Base-by-base conservation (phyloP, 2,888 invertebrate genomes). In the Acanthacorydalis orientalis region DNA sequence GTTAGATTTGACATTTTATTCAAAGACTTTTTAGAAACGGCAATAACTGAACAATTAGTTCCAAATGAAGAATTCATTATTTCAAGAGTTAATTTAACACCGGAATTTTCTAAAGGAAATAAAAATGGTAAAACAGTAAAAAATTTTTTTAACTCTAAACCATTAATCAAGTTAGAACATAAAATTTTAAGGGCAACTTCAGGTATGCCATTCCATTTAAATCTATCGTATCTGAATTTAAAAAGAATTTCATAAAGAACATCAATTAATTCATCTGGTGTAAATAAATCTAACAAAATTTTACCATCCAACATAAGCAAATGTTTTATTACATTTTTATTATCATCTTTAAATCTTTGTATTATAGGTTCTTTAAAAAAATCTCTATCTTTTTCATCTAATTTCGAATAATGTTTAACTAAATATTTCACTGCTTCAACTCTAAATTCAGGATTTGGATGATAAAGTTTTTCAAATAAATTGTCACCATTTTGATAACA, bases 391-490 rank as follows among this genome's bases (percentile, higher is more conserved):
- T 71, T 70, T 1, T 69, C 61, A 55, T 66, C 68, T 15, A 77
- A 60, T 15, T 61, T 54, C 9, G 66, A 55, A 53, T 70, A 73
- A 51, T 76, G 71, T 50, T 73, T 68, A 0, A 75, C 64, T 9
- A 90, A 64, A 52, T 74, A 74, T 53, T 76, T 69, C 0, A 89
- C 68, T 0, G 85, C 86, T 56, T 75, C 68, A 2, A 75, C 64
- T 52, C 91, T 73, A 46, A 83, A 68, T 43, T 73, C 64, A 0
- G 78, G 62, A 55, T 76, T 79, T 0, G 78, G 68, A 61, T 91
- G 85, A 56, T 85, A 82, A 1, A 90, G 63, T 53, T 80, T 79
- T 58, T 83, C 75, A 55, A 81, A 77, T 0, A 83, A 67, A 46
- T 73, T 57, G 42, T 55, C 57, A 51, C 56, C 59, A 44, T 55